Conservation (phyloP, 2,888 invertebrate genomes). For the Morpho deidamia region DNA sequence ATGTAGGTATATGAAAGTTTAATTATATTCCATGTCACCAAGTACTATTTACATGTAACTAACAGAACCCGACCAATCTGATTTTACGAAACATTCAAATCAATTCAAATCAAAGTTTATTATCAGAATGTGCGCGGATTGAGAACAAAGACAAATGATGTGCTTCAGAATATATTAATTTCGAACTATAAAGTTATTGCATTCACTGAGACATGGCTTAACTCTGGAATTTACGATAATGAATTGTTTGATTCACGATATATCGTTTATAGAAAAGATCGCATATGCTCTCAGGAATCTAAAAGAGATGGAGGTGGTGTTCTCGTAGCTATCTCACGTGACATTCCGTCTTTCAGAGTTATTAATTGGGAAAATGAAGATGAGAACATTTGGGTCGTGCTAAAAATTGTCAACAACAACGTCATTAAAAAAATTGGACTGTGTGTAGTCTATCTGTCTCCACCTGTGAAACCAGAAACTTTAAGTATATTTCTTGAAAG, state of each 20-base stretch:
- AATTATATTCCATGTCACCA: no score
- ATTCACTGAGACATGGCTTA: slow-evolving; percentile 9
- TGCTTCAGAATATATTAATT: slow-evolving; percentile 1
- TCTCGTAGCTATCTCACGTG: slow-evolving; percentile 7
- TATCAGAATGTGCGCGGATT: slow-evolving; percentile 11
- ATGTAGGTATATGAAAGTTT: no score
- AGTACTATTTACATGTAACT: no score
- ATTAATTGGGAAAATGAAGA: slow-evolving; percentile 5
- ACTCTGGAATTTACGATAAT: not conserved
- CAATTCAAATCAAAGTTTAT: slow-evolving; percentile 1
- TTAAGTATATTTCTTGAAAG: slow-evolving; percentile 8
- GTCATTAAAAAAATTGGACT: slow-evolving; percentile 6
- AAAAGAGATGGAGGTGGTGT: slow-evolving; percentile 17
- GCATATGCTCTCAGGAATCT: not conserved
- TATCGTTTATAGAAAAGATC: slow-evolving; percentile 8
- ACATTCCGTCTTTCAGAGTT: slow-evolving; percentile 3
- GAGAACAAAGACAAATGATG: slow-evolving; percentile 4
- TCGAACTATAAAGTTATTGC: slow-evolving; percentile 6
- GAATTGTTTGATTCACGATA: slow-evolving; percentile 8
- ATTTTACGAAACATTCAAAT: no score
- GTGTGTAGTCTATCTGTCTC: slow-evolving; percentile 19
- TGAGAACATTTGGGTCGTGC: slow-evolving; percentile 14
- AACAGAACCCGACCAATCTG: no score
- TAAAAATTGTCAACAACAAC: slow-evolving; percentile 3
- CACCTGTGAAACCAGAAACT: slow-evolving; percentile 11